Evolutionary conservation across 2,888 invertebrate genomes (phyloP).

Genomic region (Tuberolachnus salignus): DNA sequence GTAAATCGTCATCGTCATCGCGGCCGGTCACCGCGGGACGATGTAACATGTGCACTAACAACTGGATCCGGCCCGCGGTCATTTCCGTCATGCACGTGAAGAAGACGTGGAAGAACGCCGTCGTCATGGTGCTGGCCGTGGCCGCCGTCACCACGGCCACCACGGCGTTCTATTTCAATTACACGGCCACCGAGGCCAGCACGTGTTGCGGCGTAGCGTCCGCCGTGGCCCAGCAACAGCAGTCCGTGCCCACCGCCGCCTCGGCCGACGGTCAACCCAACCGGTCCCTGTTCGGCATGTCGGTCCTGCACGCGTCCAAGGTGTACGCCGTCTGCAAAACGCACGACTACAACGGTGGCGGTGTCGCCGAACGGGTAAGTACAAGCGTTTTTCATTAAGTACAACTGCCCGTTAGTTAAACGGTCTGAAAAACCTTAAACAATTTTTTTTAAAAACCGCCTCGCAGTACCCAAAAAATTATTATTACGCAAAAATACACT

Average conservation of each 20-base stretch:
- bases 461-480: too few relatives aligned
- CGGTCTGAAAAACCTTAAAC: too few relatives aligned
- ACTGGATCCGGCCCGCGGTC: background rate
- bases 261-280: slow-evolving; percentile 75
- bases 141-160: slow-evolving; percentile 35
- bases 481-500: too few relatives aligned
- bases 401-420: too few relatives aligned
- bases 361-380: background rate
- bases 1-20: background rate
- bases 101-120: slow-evolving; percentile 41
- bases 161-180: slow-evolving; percentile 42
- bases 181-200: slow-evolving; percentile 24
- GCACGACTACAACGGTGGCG: background rate
- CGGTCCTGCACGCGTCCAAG: slow-evolving; percentile 69
- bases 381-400: too few relatives aligned
- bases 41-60: background rate
- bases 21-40: background rate
- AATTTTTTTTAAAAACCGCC: too few relatives aligned
- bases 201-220: slow-evolving; percentile 17
- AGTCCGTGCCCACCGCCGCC: background rate
- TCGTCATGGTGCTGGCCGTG: slow-evolving; percentile 13
- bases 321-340: slow-evolving; percentile 35
- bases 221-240: background rate
- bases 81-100: slow-evolving; percentile 18
- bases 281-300: slow-evolving; percentile 74